These are phyloP conservation scores for Microctonus brassicae DNA, from an alignment of 2,888 invertebrate genomes.

Conservation along the genomic window DNA sequence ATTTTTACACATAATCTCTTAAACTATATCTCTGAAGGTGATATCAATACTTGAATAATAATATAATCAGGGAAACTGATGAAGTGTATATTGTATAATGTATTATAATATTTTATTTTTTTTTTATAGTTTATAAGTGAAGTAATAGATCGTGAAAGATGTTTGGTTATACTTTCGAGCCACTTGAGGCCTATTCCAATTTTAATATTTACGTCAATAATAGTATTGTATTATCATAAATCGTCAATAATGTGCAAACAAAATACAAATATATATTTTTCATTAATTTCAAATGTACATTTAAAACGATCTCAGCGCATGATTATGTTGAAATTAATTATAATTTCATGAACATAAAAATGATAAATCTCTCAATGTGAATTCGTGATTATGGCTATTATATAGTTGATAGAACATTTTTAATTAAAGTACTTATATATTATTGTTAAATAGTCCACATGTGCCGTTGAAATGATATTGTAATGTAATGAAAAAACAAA, in stretches of 20 bases:
- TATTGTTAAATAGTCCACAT: not conserved
- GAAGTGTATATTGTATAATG: not conserved
- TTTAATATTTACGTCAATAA: not conserved
- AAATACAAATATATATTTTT: not conserved
- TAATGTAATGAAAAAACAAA: not conserved
- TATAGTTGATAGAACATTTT: not conserved
- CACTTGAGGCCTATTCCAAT: not conserved
- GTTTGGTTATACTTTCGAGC: not conserved
- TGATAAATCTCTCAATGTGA: not conserved
- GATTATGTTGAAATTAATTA: not conserved
- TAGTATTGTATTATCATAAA: not conserved
- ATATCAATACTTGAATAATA: slow-evolving; percentile 16
- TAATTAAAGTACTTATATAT: slow-evolving; percentile 6
- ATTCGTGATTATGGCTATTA: slow-evolving; percentile 11
- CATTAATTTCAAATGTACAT: not conserved
- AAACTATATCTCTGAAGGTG: not conserved
- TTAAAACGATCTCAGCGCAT: not conserved
- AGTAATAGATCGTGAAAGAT: not conserved
- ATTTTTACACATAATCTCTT: slow-evolving; percentile 47
- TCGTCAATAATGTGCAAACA: not conserved
- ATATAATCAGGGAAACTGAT: slow-evolving; percentile 32
- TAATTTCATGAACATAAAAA: not conserved
- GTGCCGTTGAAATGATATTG: not conserved
- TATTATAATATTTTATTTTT: slow-evolving; percentile 17
- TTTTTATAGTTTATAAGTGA: not conserved